Evolutionary conservation across 2,797 vertebrate species (phyloP).

Genomic region (Monodelphis domestica): DNA sequence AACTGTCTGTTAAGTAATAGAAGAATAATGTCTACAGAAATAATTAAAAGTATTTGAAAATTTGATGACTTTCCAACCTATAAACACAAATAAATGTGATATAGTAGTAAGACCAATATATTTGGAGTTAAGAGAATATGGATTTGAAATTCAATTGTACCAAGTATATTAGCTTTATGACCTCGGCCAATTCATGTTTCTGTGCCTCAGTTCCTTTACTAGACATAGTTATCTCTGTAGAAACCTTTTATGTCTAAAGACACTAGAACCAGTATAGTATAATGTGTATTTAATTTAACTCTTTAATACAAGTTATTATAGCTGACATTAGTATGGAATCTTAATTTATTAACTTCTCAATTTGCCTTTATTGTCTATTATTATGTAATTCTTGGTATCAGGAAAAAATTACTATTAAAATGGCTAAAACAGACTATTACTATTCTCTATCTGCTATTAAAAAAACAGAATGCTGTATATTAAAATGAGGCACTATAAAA

Average conservation of each 20-base stretch:
- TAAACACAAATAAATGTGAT: background rate
- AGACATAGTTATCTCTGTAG: background rate
- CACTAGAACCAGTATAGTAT: background rate
- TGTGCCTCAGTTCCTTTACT: background rate
- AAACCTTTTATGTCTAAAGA: background rate
- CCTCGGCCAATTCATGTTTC: background rate
- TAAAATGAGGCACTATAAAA: background rate
- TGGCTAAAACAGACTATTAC: background rate
- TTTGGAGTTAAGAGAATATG: background rate
- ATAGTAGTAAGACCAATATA: background rate
- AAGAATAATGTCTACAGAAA: background rate
- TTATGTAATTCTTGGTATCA: background rate
- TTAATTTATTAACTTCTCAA: background rate
- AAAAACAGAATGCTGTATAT: slow-evolving; percentile 33
- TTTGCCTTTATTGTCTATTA: background rate
- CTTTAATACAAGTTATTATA: slow-evolving; percentile 13
- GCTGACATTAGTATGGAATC: slow-evolving; percentile 6
- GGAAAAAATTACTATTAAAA: slow-evolving; percentile 35
- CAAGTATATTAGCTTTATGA: background rate
- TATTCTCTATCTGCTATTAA: slow-evolving; percentile 40
- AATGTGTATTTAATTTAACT: slow-evolving; percentile 1
- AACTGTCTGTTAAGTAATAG: background rate
- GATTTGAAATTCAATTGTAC: background rate
- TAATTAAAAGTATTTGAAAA: background rate
- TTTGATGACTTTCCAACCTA: background rate